These are phyloP conservation scores for Lithophane ornitopus DNA, from an alignment of 2,888 invertebrate species.

Conservation along the genomic window DNA sequence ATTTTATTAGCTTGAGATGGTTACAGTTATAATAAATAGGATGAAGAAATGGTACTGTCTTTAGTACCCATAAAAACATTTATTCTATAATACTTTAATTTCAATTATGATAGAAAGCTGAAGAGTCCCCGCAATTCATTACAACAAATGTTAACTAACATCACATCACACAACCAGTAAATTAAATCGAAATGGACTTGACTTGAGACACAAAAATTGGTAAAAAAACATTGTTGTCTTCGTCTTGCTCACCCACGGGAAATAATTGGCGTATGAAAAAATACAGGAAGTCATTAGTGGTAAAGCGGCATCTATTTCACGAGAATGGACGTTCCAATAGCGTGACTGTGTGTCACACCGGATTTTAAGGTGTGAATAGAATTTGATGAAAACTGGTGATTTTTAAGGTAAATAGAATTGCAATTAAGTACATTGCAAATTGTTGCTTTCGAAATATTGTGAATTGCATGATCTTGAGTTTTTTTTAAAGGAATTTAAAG, in stretches of 20 bases:
- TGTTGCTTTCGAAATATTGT: not conserved
- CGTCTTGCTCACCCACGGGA: conserved; percentile 83
- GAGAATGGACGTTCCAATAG: conserved; percentile 74
- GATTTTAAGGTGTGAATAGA: conserved; percentile 52
- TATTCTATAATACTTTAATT: conserved; percentile 20
- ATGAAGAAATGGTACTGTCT: conserved; percentile 33
- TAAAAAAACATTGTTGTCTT: conserved; percentile 78
- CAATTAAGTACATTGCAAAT: not conserved
- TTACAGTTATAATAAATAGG: conserved; percentile 31
- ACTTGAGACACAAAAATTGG: conserved; percentile 68
- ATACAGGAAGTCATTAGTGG: conserved; percentile 90
- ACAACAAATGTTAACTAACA: conserved; percentile 29
- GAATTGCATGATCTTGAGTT: not conserved
- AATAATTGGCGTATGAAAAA: conserved; percentile 89
- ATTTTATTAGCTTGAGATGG: conserved; percentile 32
- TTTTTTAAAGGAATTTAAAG: not conserved
- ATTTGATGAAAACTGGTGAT: not conserved
- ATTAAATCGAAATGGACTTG: conserved; percentile 74
- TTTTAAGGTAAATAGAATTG: not conserved
- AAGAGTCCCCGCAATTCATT: conserved; percentile 14
- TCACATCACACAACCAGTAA: conserved; percentile 51
- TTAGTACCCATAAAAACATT: conserved; percentile 12
- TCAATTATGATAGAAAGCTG: conserved; percentile 21
- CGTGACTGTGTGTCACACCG: conserved; percentile 78
- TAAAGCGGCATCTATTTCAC: conserved; percentile 86